Conservation (phyloP, 2,113 vertebrate genomes). For the Alectura lathami region DNA sequence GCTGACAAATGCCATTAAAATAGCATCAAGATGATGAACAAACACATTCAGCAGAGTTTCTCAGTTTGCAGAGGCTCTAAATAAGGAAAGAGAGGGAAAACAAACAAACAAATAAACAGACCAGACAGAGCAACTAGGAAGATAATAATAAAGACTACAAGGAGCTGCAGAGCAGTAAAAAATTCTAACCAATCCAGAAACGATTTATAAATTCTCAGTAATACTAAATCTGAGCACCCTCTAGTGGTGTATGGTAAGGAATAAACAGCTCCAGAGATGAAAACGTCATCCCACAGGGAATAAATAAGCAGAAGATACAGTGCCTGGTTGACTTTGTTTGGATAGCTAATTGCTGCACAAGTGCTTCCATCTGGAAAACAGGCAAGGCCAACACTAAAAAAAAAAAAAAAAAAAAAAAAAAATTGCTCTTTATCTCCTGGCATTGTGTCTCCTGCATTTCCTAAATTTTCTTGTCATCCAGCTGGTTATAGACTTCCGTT, state of each 20-base stretch:
- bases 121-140: neutral
- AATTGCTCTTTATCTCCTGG: neutral
- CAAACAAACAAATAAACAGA: neutral
- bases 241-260: slow-evolving; percentile 31
- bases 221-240: slow-evolving; percentile 52
- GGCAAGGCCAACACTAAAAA: too few relatives aligned
- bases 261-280: neutral
- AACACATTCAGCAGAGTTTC: neutral
- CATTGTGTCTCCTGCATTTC: neutral
- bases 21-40: neutral
- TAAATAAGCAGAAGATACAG: neutral
- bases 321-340: neutral
- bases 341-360: neutral
- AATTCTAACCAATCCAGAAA: neutral
- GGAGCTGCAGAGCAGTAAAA: neutral
- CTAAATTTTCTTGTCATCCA: neutral
- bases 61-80: neutral
- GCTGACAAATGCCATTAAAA: neutral
- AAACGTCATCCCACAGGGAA: fast-evolving
- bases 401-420: neutral
- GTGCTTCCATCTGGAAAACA: neutral
- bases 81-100: neutral
- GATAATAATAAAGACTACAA: neutral
- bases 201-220: neutral
- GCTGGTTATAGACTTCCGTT: neutral